Conservation (phyloP, 2,113 vertebrate species). For the Hipposideros armiger region DNA sequence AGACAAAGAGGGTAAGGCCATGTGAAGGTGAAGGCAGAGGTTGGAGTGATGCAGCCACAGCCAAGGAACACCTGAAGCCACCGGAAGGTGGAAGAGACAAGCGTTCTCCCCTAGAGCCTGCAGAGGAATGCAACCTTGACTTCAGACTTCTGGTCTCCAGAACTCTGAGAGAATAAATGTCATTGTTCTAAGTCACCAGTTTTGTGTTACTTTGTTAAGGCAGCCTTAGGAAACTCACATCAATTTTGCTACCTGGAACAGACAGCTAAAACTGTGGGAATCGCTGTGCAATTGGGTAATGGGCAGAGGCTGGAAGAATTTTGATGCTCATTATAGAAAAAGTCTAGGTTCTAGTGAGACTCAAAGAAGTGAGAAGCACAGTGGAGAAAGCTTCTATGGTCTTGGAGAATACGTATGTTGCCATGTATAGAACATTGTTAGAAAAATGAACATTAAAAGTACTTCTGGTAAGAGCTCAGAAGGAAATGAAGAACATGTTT, state of each 20-base stretch:
- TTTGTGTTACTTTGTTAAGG: not conserved
- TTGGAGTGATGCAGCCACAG: not conserved
- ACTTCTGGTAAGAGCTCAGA: not conserved
- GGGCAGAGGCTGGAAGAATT: not conserved
- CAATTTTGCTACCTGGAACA: conserved; percentile 1
- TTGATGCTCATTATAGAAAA: not conserved
- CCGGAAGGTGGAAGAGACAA: not conserved
- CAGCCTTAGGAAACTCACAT: not conserved
- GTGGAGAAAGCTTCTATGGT: not conserved
- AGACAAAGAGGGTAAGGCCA: not conserved
- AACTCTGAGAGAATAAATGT: not conserved
- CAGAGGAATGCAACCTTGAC: not conserved
- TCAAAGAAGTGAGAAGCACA: not conserved
- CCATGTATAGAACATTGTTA: not conserved
- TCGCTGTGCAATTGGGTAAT: not conserved
- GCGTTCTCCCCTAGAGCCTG: not conserved
- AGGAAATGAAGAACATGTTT: conserved; percentile 21
- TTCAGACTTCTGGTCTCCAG: not conserved
- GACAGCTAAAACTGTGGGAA: not conserved
- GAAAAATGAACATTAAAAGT: not conserved
- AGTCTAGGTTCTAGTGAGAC: not conserved
- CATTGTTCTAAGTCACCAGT: not conserved
- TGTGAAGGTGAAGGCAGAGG: not conserved
- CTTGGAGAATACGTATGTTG: not conserved
- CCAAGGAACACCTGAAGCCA: not conserved